Evolutionary conservation across 2,113 vertebrate species (phyloP), one percentile per base, ranked within the genome.

Genomic region (Cephalopterus ornatus): DNA sequence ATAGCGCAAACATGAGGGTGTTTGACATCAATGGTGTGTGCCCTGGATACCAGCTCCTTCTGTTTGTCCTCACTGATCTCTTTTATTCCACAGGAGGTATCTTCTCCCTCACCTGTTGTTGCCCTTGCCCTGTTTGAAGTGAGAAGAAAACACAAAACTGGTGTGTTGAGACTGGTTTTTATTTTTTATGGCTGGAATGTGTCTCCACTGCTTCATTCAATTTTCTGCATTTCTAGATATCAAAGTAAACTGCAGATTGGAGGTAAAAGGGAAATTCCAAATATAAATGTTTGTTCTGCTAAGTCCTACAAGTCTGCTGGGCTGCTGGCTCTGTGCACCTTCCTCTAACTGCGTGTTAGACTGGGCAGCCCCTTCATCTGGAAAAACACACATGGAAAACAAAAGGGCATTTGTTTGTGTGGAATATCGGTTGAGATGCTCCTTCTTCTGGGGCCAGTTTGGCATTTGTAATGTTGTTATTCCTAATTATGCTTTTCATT

Each of bases 11-110:
- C n/a, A 33, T 1, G 1, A 70, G 18, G 6, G 15, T 46, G 61
- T 46, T 68, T 35, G 37, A 18, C 14, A 9, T 32, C 0, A 0
- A 6, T 46, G 66, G n/a, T 47, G 26, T 20, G 6, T 11, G n/a
- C 8, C 14, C 7, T 7, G 59, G 77, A 46, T 19, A 27, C 42
- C 72, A 32, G 42, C n/a, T 78, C 47, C 53, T 87, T 35, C 72
- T 52, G 8, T 63, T 46, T 50, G 65, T 21, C 59, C 11, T 0
- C 28, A 5, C 0, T 35, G 24, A 56, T 50, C 30, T 22, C 32
- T 52, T 27, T n/a, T 46, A 30, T 27, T 59, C 33, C 33, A 41
- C 53, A 62, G 24, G 10, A 62, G 33, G 44, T 52, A 26, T 14
- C 61, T n/a, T 46, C 37, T 89, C 49, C 42, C 23, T 39, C 61